phyloP scores from a whole-genome alignment of 2,888 invertebrate genomes.

The Scaptomyza parva region DNA sequence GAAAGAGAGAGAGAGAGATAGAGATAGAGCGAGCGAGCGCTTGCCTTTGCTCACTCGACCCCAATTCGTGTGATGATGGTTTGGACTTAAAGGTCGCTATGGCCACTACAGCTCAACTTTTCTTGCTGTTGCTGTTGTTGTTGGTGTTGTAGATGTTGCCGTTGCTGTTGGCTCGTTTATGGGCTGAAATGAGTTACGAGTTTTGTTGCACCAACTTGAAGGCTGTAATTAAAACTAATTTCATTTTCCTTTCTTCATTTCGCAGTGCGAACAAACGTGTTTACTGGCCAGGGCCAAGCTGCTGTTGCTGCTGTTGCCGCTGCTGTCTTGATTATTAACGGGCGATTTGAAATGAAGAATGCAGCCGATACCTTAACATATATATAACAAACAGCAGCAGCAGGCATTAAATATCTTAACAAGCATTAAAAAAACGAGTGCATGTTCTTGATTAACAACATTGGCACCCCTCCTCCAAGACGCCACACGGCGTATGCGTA shows the following conservation, averaged over 20 bases:
- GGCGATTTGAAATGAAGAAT: conserved; percentile 64
- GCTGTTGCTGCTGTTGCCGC: not conserved
- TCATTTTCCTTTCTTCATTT: conserved; percentile 75
- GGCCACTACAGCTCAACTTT: conserved; percentile 25
- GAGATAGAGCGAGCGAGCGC: not conserved
- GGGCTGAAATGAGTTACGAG: conserved; percentile 75
- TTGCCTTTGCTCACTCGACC: conserved; percentile 38
- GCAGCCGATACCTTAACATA: conserved; percentile 41
- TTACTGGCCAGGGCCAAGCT: conserved; percentile 24
- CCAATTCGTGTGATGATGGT: conserved; percentile 59
- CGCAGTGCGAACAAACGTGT: conserved; percentile 14
- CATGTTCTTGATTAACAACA: conserved; percentile 50
- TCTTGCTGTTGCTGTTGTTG: no score
- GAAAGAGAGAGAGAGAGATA: no score
- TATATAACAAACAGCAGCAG: conserved; percentile 27
- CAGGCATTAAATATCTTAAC: conserved; percentile 45
- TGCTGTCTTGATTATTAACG: conserved; percentile 70
- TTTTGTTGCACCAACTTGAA: conserved; percentile 76
- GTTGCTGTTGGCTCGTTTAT: conserved; percentile 56
- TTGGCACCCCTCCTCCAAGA: conserved; percentile 36
- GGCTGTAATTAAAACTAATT: conserved; percentile 79
- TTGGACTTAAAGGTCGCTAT: conserved; percentile 47
- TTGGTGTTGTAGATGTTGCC: no score
- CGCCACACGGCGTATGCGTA: conserved; percentile 42
- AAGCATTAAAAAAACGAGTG: conserved; percentile 39